Evolutionary conservation across 2,113 vertebrate species (phyloP).

Genomic region (Verasper variegatus): DNA sequence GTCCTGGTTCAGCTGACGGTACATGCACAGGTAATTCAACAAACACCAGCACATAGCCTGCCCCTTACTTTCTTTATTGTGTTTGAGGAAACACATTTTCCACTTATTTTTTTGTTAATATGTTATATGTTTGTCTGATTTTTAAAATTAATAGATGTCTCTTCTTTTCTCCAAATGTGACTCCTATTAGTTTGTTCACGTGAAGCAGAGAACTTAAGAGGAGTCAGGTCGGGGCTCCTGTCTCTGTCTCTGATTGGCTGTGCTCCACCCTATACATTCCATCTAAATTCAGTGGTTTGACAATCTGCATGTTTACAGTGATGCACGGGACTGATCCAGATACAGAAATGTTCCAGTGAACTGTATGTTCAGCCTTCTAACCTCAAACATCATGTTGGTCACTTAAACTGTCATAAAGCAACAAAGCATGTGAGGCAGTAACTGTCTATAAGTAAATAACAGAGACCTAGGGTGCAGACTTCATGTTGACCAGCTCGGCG

Average conservation of each 20-base stretch:
- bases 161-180: not conserved
- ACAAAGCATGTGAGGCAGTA: too few relatives aligned
- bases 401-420: not conserved
- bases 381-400: not conserved
- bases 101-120: not conserved
- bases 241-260: too few relatives aligned
- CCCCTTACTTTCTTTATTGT: not conserved
- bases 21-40: conserved; percentile 70
- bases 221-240: not conserved
- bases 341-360: too few relatives aligned
- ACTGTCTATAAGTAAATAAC: too few relatives aligned
- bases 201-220: not conserved
- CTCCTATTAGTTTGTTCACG: conserved; percentile 14
- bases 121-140: too few relatives aligned
- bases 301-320: too few relatives aligned
- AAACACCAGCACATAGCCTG: not conserved
- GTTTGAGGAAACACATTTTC: not conserved
- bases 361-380: not conserved
- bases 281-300: too few relatives aligned
- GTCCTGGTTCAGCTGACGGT: conserved; percentile 51
- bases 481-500: too few relatives aligned
- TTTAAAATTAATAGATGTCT: not conserved
- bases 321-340: too few relatives aligned
- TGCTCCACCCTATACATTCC: too few relatives aligned
- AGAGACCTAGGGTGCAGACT: too few relatives aligned